A percentile compares a stretch with the other conserved stretches of the same genome.
Evolutionary conservation across 2,797 vertebrate species (phyloP).

Genomic region (Myiotriccus ornatus): DNA sequence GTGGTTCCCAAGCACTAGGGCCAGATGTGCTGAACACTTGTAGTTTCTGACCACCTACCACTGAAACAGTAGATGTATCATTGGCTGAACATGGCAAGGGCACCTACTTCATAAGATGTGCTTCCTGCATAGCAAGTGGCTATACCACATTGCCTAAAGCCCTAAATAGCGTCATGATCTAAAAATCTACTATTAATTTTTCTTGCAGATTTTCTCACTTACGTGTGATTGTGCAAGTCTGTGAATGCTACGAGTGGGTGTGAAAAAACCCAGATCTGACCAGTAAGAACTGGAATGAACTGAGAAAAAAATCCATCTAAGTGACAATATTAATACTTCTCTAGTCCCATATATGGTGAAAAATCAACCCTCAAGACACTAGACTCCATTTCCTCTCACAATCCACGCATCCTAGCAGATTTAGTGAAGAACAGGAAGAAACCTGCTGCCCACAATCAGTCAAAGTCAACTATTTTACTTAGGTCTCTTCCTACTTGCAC

Average conservation of each 20-base stretch:
- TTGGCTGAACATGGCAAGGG: conserved; percentile 63
- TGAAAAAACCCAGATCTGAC: not conserved
- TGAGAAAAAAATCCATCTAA: not conserved
- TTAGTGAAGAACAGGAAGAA: not conserved
- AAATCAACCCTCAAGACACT: not conserved
- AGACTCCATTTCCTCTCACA: not conserved
- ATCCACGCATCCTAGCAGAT: not conserved
- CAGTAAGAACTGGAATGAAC: not conserved
- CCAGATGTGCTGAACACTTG: conserved; percentile 42
- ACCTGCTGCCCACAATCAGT: not conserved
- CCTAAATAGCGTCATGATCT: conserved; percentile 42
- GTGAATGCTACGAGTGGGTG: not conserved
- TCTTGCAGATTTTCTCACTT: conserved; percentile 36
- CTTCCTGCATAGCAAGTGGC: conserved; percentile 45
- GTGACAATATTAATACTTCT: not conserved
- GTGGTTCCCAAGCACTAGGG: not conserved
- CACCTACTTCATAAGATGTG: conserved; percentile 17
- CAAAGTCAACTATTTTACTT: not conserved
- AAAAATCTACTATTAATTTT: conserved; percentile 51
- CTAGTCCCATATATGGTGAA: not conserved
- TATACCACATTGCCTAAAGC: conserved; percentile 19
- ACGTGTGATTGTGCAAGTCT: not conserved
- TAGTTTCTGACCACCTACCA: conserved; percentile 62
- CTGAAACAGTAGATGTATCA: conserved; percentile 6
- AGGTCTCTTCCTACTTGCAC: not conserved